Evolutionary conservation across 53 echinoderm and acorn worm genomes (phyloP).

Genomic region (Hippasteria phrygiana): DNA sequence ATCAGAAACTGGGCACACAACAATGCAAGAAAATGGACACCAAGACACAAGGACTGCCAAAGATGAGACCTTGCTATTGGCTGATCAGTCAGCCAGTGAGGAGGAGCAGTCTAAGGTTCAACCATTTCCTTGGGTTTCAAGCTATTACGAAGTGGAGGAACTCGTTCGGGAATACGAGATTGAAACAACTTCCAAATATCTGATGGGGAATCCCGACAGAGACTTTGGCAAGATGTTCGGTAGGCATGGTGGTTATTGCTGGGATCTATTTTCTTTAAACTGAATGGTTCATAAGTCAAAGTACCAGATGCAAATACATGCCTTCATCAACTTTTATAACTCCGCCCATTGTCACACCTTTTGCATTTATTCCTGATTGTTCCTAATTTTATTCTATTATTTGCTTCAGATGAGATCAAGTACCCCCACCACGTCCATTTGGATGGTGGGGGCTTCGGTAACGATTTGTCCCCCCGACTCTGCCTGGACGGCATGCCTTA

Average conservation of each 20-base stretch:
- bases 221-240: constrained; percentile 45
- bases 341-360: too few relatives aligned
- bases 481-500: constrained; percentile 25
- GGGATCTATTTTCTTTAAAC: neutral
- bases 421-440: constrained; percentile 40
- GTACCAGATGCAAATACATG: neutral
- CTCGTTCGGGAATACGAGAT: constrained; percentile 57
- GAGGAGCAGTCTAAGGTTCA: neutral
- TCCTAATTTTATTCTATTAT: neutral
- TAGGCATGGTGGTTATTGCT: neutral
- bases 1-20: neutral
- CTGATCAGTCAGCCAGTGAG: constrained; percentile 44
- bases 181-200: constrained; percentile 43
- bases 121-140: constrained; percentile 33
- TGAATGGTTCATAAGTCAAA: neutral
- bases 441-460: constrained; percentile 23
- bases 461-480: constrained; percentile 14
- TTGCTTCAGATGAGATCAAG: constrained; percentile 22
- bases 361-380: neutral
- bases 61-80: constrained; percentile 30
- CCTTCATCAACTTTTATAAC: too few relatives aligned
- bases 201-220: constrained; percentile 31
- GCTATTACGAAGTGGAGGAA: constrained; percentile 47
- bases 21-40: neutral
- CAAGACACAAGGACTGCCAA: neutral